Evolutionary conservation across 92 coral and sea anemone genomes (phyloP).

Genomic region (Porites rus): DNA sequence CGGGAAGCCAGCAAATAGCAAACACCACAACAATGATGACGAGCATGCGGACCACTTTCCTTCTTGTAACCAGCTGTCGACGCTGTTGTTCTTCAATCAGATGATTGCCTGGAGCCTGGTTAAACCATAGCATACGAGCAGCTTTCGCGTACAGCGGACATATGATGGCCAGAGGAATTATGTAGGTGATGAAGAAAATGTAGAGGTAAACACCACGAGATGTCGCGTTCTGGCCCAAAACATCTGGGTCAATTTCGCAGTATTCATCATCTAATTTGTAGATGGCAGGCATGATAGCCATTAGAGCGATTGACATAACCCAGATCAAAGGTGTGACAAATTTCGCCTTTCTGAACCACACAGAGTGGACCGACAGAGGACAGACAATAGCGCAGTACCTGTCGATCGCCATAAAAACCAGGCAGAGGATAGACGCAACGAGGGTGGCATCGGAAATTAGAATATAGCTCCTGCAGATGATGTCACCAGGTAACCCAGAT

Average conservation of each 20-base stretch:
- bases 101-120: neutral
- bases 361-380: conserved; percentile 49
- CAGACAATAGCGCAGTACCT: conserved; percentile 64
- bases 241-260: neutral
- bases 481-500: conserved; percentile 17
- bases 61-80: neutral
- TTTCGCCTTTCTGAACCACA: conserved; percentile 7
- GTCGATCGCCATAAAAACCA: conserved; percentile 62
- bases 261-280: neutral
- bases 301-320: neutral
- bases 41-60: conserved; percentile 16
- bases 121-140: neutral
- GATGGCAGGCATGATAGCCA: neutral
- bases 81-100: neutral
- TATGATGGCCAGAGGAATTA: neutral
- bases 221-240: neutral
- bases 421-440: conserved; percentile 63
- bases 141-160: neutral
- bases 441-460: conserved; percentile 46
- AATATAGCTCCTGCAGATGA: conserved; percentile 19
- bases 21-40: neutral
- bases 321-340: neutral
- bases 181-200: neutral
- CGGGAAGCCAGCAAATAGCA: conserved; percentile 25
- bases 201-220: neutral